Evolutionary conservation across 2,888 invertebrate genomes (phyloP), one percentile per base, ranked within the genome.

Genomic region (Limenitis camilla): DNA sequence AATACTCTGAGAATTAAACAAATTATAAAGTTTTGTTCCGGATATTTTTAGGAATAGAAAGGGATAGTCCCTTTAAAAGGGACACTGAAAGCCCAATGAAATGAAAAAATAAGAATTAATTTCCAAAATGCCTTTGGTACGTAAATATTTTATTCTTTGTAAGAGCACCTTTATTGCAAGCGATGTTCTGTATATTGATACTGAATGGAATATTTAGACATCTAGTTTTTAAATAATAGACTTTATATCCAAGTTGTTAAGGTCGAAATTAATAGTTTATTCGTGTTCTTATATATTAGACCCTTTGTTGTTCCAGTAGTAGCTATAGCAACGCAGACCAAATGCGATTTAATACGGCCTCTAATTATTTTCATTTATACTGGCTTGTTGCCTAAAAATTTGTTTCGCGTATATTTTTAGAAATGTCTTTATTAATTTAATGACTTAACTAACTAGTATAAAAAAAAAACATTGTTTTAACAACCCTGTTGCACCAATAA

Each of bases 291-390:
- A 32, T 10, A 33, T 42, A 52, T 49, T 60, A 65, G 59, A 64
- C 72, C 74, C 73, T 73, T 71, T 76, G 64, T 64, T 64, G 59
- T 63, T 54, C 53, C 41, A 32, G 8, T 38, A 41, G 64, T 63
- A 53, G 42, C 58, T 57, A 64, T 63, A 55, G 60, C 50, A 57
- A 61, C 61, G 53, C 19, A 40, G 52, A 54, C 43, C 32, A 27
- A 45, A 32, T 49, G 41, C 48, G 46, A 50, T 57, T 49, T 45
- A 51, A 41, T 38, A 39, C 36, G 43, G 36, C 44, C 36, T 45
- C 47, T 40, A 44, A 43, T 48, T 44, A 44, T 44, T 36, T 32
- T 43, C 42, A 42, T 39, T 32, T 50, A n/a, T n/a, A n/a, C 44
- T 50, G 50, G 50, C 50, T 39, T 40, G 39, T 50, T 50, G 50